Evolutionary conservation across 2,888 invertebrate genomes (phyloP), one percentile per base, ranked within the genome.

Genomic region (Xanthia togata): DNA sequence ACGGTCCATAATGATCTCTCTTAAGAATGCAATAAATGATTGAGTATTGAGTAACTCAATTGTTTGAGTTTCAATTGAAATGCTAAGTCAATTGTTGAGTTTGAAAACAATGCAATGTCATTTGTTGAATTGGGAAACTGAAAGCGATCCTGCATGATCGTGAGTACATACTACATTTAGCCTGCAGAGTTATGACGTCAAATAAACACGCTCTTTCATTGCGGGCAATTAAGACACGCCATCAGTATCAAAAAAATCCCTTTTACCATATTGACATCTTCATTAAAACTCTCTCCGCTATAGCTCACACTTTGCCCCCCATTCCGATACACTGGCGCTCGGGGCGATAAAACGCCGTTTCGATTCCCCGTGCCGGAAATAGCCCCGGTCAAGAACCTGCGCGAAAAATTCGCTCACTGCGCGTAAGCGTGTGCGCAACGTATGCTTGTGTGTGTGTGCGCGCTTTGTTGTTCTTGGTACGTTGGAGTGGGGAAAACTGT

Each of bases 361-460:
- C 93, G 93, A 93, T 92, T 91, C 92, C 57, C 91, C 90, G 91
- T 71, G 88, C 91, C 94, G 94, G 94, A 95, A 94, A 95, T 94
- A 94, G 93, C 93, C 79, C 82, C 93, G 93, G 95, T 95, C 94
- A 93, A 91, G 93, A 89, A 94, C 94, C 94, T 91, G 91, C 84
- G 90, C 91, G 90, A 90, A 93, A 93, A 92, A 89, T 91, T 88
- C 84, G 86, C 91, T 88, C 84, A 79, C 89, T 80, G 79, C 63
- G 31, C 72, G 79, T 12, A 50, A 77, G 80, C 81, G 78, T 82
- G 76, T 70, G 84, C 73, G 78, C 78, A 73, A 11, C 20, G n/a
- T 17, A 8, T 44, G 63, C 41, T 55, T 44, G 62, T 12, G 47
- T 44, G 23, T 65, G 73, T 59, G 70, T 50, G 76, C 31, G 70